Base-by-base conservation (phyloP, 2,888 invertebrate species). In the Habroteleia sp. region DNA sequence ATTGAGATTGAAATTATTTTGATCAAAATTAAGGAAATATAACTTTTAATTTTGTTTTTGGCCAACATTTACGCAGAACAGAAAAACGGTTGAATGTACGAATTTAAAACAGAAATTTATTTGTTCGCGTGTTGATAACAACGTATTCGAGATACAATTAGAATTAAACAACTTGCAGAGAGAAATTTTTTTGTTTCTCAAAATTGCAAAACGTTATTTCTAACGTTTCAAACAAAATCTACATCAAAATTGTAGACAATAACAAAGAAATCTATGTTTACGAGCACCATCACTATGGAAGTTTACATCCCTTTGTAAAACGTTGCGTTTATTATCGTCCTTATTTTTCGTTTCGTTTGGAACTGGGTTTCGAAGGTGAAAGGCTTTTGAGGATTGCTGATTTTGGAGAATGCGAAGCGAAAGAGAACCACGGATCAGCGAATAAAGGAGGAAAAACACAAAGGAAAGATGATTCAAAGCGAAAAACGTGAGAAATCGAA, bases 361-460 rank as follows among this genome's bases (percentile, higher is more conserved):
- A 74, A 69, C 63, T 62, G 33, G 63, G 58, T 42, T 56, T 58
- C 44, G 48, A 50, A 74, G 58, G 65, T 63, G 50, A 65, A 74
- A 69, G 37, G 52, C 54, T 68, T 65, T 74, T 58, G 74, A 50
- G 56, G 50, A 56, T 33, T 63, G 74, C 74, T 65, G 66, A 42
- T 44, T 56, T 48, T 29, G 31, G 56, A 63, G 56, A 58, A 42
- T 48, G 56, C 29, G 58, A 48, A 39, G 10, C 29, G 48, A 54
- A 46, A 31, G 33, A 44, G 58, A 66, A 68, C 44, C 39, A 23
- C 46, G 50, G 33, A 31, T 29, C n/a, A 10, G 20, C 6, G 50
- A 23, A 68, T 58, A 63, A 69, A 68, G 71, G 46, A 52, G 42
- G 41, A 72, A 63, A 77, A 79, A 80, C n/a, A n/a, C 77, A 79